Conservation (phyloP, 2,113 vertebrate genomes). For the Sarotherodon lohbergeri region DNA sequence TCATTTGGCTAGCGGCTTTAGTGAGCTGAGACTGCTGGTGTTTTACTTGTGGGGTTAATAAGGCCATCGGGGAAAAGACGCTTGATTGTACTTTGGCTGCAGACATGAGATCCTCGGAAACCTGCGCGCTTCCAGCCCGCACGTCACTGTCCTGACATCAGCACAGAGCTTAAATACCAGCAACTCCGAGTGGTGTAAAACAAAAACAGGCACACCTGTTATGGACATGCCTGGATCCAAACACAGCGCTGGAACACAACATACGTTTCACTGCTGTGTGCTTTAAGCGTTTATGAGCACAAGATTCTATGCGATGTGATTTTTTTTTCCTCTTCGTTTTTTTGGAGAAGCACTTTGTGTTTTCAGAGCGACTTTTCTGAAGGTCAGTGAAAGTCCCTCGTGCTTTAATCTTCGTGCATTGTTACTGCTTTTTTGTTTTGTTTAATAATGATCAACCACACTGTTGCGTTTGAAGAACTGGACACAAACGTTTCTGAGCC, state of each 20-base stretch:
- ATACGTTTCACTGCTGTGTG: background rate
- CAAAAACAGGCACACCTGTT: conserved; percentile 1
- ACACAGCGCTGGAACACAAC: background rate
- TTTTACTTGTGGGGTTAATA: background rate
- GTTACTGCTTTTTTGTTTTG: background rate
- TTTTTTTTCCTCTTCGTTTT: background rate
- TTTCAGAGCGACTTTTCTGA: background rate
- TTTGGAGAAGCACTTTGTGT: background rate
- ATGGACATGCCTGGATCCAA: background rate
- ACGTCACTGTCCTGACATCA: conserved; percentile 63
- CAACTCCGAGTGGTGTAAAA: background rate
- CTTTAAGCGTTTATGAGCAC: background rate
- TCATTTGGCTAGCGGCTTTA: background rate
- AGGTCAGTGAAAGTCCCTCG: background rate
- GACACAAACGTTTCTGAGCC: conserved; percentile 51
- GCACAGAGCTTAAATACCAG: conserved; percentile 45
- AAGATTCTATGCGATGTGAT: background rate
- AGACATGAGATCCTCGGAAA: conserved; percentile 13
- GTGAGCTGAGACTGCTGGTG: background rate
- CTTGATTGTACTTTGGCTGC: background rate
- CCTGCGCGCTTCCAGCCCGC: background rate
- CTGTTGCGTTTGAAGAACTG: conserved; percentile 28
- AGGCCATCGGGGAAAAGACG: background rate
- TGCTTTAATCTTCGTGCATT: background rate
- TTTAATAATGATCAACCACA: conserved; percentile 53